Base-by-base conservation (phyloP, 2,888 invertebrate species). In the Drosophila rellima region DNA sequence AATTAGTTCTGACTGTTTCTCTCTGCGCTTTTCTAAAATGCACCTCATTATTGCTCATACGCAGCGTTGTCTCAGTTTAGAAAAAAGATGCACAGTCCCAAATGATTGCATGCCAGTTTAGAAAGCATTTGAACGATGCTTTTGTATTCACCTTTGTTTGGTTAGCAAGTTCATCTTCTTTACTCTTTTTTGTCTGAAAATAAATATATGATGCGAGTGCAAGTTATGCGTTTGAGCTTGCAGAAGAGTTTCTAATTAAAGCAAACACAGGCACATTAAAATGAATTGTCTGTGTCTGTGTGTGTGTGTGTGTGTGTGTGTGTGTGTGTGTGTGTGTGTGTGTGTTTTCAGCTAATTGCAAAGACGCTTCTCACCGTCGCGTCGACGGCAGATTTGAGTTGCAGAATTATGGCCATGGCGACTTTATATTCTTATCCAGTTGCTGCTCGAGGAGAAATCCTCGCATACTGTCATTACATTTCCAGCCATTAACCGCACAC, bases 401-500 rank as follows among this genome's bases (percentile, higher is more conserved):
- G 48, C 78, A 37, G 35, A 65, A 20, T 65, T 65, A 56, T 54
- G 37, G 23, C 51, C 31, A 15, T n/a, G 40, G 31, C 44, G 42
- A 39, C 11, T 62, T 66, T 40, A 66, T 50, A 29, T 55, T 47
- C 66, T 78, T 75, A 82, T 47, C 54, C 57, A 56, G 61, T 29
- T 51, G 51, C 17, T 42, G 42, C 42, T 42, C 42, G 23, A 23
- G 59, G 52, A 52, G 26, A 23, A n/a, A 18, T 42, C 17, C 35
- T 59, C 47, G 31, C 55, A 74, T 64, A 57, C 66, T 72, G 74
- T 78, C 88, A 88, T 80, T 82, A 78, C 75, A 73, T 88, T 86
- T 75, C 83, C 81, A 88, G 78, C 78, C 83, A 88, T 88, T 88
- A 83, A 82, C 54, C 72, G 50, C 82, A 77, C 45, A 51, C 59